Evolutionary conservation across 2,113 vertebrate genomes (phyloP), one percentile per base, ranked within the genome.

Genomic region (Delphinus delphis): DNA sequence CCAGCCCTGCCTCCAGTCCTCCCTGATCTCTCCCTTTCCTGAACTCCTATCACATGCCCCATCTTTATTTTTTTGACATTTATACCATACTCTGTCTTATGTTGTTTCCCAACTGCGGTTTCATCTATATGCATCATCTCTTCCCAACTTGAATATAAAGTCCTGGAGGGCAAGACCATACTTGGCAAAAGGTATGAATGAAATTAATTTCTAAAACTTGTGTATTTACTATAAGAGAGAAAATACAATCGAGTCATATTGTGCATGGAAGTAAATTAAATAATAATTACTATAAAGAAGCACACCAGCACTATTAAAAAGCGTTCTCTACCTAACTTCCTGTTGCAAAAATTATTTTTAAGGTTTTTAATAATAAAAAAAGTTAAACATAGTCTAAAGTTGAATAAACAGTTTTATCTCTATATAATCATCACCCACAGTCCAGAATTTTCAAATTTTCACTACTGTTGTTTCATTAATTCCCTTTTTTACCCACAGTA

Each of bases 341-440:
- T 65, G 53, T 26, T 71, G 31, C n/a, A 88, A 88, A 93, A 82
- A 41, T 71, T 68, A 83, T 83, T 93, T 85, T 73, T 70, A 80
- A 67, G 26, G 44, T 26, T 84, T 90, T 60, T 90, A 76, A 60
- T 74, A 86, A 67, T 68, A 65, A n/a, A 79, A 73, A 88, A 21
- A 55, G 47, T 88, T 77, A n/a, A 85, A 74, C 23, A 79, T 47
- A 68, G 8, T 23, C 23, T 63, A 23, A 76, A 62, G 41, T 80
- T 53, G 38, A 79, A 33, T 90, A 50, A 79, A 53, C 13, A 67
- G 15, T 88, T 84, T 88, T 71, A 74, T 4, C 4, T 1, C 15
- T 21, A 63, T 58, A 11, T 17, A 82, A 77, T 31, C 20, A 47
- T 90, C 44, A 91, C 14, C 62, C 17, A 28, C 38, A 88, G 25